These are phyloP conservation scores for Carettochelys insculpta DNA, from an alignment of 2,113 vertebrate genomes.

Conservation along the genomic window DNA sequence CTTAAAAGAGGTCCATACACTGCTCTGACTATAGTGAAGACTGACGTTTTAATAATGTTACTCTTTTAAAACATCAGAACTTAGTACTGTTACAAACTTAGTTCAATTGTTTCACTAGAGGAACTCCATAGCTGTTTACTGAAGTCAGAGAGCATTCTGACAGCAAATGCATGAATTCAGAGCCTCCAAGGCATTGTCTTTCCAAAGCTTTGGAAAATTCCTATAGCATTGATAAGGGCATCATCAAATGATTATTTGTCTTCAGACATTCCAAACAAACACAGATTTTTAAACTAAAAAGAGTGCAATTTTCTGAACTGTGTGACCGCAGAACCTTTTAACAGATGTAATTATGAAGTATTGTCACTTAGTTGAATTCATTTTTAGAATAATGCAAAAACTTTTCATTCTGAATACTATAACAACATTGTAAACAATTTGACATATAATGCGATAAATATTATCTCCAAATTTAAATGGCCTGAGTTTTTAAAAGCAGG, in stretches of 20 bases:
- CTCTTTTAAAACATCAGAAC: conserved; percentile 27
- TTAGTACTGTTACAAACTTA: neutral
- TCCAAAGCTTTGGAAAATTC: neutral
- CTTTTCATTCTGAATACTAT: neutral
- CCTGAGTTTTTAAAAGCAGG: accelerated
- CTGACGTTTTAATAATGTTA: conserved; percentile 7
- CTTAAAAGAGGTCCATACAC: neutral
- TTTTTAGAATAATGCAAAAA: neutral
- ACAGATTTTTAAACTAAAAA: neutral
- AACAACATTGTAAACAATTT: neutral
- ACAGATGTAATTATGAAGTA: neutral
- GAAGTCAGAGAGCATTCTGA: neutral
- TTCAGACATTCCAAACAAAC: accelerated
- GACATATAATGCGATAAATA: neutral
- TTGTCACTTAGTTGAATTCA: neutral
- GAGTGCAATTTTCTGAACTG: accelerated
- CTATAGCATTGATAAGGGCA: accelerated
- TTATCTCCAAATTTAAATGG: neutral
- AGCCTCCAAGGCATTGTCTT: accelerated
- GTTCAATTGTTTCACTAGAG: neutral
- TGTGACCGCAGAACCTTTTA: neutral
- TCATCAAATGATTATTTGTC: neutral
- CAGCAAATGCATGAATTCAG: neutral
- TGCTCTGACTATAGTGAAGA: neutral
- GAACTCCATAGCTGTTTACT: neutral